Conservation (phyloP, 1,140 invertebrate genomes). For the Nasonia longicornis region DNA sequence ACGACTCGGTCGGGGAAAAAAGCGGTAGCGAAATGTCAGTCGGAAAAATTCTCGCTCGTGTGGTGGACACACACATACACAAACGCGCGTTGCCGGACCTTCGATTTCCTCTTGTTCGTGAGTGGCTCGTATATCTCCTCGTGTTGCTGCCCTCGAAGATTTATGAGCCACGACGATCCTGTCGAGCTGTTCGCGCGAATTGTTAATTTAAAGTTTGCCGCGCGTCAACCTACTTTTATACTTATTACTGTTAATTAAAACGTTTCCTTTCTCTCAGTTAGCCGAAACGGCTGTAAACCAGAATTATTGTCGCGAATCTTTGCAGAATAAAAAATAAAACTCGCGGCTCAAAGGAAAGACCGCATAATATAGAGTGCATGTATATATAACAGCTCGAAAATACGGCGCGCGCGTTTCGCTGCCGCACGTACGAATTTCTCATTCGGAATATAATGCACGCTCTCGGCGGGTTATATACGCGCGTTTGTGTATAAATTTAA, state of each 20-base stretch:
- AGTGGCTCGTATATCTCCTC: background rate
- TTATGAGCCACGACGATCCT: no score
- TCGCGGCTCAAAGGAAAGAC: background rate
- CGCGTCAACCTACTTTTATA: no score
- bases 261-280: no score
- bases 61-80: background rate
- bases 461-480: background rate
- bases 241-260: no score
- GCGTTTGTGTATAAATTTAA: slow-evolving; percentile 10
- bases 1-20: background rate
- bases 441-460: slow-evolving; percentile 40
- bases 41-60: background rate
- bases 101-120: background rate
- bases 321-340: background rate
- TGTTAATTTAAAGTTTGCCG: no score
- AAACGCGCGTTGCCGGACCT: background rate
- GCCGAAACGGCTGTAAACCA: background rate
- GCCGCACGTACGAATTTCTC: slow-evolving; percentile 38
- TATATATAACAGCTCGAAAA: background rate
- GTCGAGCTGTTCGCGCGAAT: no score
- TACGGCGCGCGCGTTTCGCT: background rate
- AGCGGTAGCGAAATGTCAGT: background rate
- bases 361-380: background rate
- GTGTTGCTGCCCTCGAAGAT: background rate
- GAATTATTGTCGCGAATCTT: background rate